Conservation (phyloP, 2,888 invertebrate species). For the Drosophila ezoana region DNA sequence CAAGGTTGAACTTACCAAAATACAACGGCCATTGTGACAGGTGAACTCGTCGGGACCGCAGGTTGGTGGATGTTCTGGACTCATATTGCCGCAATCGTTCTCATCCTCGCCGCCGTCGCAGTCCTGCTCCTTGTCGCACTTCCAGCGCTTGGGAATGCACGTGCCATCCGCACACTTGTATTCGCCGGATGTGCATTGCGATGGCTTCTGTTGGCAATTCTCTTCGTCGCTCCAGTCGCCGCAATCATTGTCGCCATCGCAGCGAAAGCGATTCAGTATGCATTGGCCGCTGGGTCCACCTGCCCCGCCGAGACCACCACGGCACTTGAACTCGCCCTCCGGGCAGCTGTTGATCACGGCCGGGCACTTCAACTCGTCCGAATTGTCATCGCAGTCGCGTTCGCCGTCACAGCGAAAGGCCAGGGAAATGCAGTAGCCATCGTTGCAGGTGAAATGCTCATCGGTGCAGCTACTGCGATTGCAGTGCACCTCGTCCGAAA, state of each 20-base stretch:
- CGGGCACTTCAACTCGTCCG: constrained; percentile 90
- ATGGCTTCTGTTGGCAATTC: constrained; percentile 89
- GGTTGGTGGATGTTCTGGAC: constrained; percentile 86
- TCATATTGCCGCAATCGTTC: constrained; percentile 87
- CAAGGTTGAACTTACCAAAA: constrained; percentile 86
- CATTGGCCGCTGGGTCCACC: constrained; percentile 86
- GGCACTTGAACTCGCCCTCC: constrained; percentile 91
- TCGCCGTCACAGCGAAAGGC: constrained; percentile 91
- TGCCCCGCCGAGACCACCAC: constrained; percentile 86
- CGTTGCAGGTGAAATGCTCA: constrained; percentile 90
- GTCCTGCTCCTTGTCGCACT: constrained; percentile 92
- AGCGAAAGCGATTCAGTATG: constrained; percentile 90
- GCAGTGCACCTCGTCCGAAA: constrained; percentile 91
- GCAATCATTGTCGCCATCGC: constrained; percentile 94
- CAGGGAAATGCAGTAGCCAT: constrained; percentile 90
- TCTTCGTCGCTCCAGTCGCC: constrained; percentile 95
- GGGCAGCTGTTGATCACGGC: constrained; percentile 88
- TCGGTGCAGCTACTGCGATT: constrained; percentile 89
- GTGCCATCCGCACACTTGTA: constrained; percentile 91
- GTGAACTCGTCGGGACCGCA: constrained; percentile 91
- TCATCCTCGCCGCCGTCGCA: constrained; percentile 93
- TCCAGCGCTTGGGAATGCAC: constrained; percentile 91
- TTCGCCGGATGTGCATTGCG: constrained; percentile 89
- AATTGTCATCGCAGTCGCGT: constrained; percentile 90
- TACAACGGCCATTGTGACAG: constrained; percentile 90